Conservation (phyloP, 2,888 invertebrate genomes). For the Machimus atricapillus region DNA sequence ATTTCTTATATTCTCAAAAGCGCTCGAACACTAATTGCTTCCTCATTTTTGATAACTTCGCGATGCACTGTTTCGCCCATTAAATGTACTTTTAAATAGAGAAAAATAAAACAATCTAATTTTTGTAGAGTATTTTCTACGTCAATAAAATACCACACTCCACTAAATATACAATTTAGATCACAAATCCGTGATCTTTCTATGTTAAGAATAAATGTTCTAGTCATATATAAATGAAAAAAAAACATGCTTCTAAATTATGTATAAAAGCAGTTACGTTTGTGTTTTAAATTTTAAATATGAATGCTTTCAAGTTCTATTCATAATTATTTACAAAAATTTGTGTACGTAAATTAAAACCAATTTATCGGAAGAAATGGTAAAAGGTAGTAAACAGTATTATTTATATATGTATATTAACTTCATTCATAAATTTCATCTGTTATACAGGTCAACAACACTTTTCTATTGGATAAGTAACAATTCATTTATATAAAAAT, state of each 20-base stretch:
- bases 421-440: not conserved
- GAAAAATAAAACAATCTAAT: not conserved
- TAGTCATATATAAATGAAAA: not conserved
- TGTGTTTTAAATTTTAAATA: not conserved
- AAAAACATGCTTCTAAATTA: not conserved
- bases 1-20: conserved; percentile 32
- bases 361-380: not conserved
- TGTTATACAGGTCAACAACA: not conserved
- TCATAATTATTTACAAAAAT: not conserved
- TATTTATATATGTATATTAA: not conserved
- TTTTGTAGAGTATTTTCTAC: not conserved
- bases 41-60: conserved; percentile 1
- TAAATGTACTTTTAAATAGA: not conserved
- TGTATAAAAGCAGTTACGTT: not conserved
- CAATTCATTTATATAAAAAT: not conserved
- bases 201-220: not conserved
- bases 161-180: not conserved
- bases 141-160: not conserved
- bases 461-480: not conserved
- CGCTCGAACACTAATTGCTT: conserved; percentile 26
- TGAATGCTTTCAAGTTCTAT: not conserved
- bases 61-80: not conserved
- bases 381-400: not conserved
- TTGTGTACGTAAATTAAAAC: not conserved
- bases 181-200: not conserved